A percentile compares a stretch with the other conserved stretches of the same genome.
Conservation (phyloP, 2,888 invertebrate species). For the Cataglyphis altisquamis region DNA sequence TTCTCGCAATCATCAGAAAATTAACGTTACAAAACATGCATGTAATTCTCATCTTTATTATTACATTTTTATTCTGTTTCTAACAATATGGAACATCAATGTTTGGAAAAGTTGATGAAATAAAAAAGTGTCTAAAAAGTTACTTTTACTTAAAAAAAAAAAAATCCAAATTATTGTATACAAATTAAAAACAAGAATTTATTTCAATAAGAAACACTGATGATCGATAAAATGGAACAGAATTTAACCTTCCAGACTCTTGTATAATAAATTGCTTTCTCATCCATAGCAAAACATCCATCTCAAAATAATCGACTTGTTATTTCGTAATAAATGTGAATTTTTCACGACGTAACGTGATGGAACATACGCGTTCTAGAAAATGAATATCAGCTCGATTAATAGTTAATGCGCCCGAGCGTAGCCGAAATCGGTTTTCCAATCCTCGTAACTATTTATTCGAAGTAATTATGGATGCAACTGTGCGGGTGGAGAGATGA, state of each 20-base stretch:
- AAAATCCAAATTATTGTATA: background rate
- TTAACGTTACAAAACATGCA: slow-evolving; percentile 5
- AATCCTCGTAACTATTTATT: slow-evolving; percentile 43
- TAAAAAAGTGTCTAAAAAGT: background rate
- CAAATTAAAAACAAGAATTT: background rate
- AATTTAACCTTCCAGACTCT: background rate
- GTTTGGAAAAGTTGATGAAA: background rate
- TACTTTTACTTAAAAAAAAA: background rate
- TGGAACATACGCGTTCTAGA: background rate
- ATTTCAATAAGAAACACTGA: background rate
- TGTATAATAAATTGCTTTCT: background rate
- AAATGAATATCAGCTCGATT: background rate
- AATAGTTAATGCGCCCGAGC: slow-evolving; percentile 13
- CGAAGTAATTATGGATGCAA: slow-evolving; percentile 46
- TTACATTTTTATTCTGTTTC: background rate
- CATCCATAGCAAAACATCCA: background rate
- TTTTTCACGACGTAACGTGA: background rate
- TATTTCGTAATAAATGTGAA: background rate
- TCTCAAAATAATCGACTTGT: background rate
- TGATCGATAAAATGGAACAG: background rate
- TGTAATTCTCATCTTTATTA: background rate
- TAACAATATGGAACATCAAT: background rate
- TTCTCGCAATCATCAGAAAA: background rate
- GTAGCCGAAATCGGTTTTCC: slow-evolving; percentile 1
- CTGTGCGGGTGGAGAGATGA: slow-evolving; percentile 8